phyloP scores from a whole-genome alignment of 2,113 vertebrate species.

The Mastomys natalensis region DNA sequence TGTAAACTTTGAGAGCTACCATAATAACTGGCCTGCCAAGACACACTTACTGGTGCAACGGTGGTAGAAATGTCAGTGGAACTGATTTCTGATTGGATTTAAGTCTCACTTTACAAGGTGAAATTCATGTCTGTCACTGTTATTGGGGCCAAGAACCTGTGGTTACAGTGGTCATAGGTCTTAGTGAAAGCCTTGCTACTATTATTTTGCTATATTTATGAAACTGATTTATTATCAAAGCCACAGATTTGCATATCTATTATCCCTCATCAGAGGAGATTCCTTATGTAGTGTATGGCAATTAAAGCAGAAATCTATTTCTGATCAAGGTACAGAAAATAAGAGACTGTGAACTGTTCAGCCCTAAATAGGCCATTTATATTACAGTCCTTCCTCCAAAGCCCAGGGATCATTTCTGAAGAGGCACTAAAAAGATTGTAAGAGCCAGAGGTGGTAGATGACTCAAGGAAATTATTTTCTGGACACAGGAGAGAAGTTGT shows the following conservation, averaged over 20 bases:
- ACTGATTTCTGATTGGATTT: background rate
- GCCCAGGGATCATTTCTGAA: background rate
- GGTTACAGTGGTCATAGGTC: background rate
- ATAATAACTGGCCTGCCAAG: background rate
- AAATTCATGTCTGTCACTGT: no score
- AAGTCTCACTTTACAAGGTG: background rate
- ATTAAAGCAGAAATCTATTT: background rate
- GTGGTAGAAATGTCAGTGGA: background rate
- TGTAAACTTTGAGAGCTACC: background rate
- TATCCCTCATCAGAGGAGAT: background rate
- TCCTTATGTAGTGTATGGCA: background rate
- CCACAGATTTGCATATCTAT: background rate
- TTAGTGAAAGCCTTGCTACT: no score
- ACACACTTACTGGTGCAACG: background rate
- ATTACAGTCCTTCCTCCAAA: background rate
- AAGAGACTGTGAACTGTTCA: no score
- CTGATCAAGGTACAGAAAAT: background rate
- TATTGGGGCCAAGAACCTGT: background rate
- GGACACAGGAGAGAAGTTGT: background rate
- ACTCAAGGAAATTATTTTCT: background rate
- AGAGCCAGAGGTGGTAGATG: background rate
- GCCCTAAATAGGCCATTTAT: background rate
- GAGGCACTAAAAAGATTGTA: background rate
- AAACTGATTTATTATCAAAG: background rate
- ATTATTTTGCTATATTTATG: background rate